phyloP scores from a whole-genome alignment of 53 echinoderm and acorn worm genomes.

The Antedon mediterranea region DNA sequence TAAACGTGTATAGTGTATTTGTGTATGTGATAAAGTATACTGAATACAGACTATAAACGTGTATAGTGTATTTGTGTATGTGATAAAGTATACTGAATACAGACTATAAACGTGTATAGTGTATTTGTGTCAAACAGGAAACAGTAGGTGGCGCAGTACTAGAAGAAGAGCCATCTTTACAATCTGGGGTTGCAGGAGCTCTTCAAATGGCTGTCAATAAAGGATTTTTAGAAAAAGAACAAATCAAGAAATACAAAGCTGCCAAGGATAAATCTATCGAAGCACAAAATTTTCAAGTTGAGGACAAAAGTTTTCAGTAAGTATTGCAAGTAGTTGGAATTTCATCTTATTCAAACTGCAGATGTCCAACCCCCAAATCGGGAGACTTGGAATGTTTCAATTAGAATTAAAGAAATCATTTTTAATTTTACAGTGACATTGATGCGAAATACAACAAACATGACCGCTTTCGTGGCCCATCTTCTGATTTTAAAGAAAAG shows the following conservation, averaged over 20 bases:
- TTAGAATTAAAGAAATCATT: neutral
- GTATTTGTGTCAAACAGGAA: no score
- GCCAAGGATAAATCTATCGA: conserved; percentile 32
- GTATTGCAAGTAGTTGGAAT: neutral
- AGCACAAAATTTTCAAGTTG: conserved; percentile 69
- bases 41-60: no score
- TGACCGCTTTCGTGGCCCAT: conserved; percentile 76
- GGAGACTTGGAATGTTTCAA: no score
- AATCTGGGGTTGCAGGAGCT: conserved; percentile 69
- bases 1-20: no score
- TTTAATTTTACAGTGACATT: conserved; percentile 50
- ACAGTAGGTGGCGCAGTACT: conserved; percentile 66
- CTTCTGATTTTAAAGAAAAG: conserved; percentile 76
- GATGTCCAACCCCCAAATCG: no score
- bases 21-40: no score
- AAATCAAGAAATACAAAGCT: conserved; percentile 24
- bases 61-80: no score
- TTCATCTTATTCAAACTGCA: no score
- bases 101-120: no score
- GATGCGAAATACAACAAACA: conserved; percentile 91
- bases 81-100: no score
- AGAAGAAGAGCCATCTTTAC: conserved; percentile 74
- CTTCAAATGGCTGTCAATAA: conserved; percentile 75
- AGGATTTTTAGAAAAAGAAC: conserved; percentile 68
- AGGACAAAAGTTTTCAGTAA: conserved; percentile 94